A percentile compares a stretch with the other conserved stretches of the same genome.
Conservation (phyloP, 2,797 vertebrate species). For the Petrocephalus schoutedeni region DNA sequence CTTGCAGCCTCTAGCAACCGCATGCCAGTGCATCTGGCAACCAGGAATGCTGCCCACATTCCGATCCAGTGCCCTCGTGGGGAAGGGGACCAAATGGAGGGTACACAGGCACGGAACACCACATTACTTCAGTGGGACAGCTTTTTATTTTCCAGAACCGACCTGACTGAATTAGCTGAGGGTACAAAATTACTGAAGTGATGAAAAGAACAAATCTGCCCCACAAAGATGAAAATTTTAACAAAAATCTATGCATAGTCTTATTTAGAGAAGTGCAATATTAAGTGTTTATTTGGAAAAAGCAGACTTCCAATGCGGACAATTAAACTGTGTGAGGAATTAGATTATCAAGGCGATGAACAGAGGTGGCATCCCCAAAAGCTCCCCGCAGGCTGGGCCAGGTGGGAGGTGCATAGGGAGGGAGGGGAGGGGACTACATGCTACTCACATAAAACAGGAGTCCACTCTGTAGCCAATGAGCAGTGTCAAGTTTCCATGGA, state of each 20-base stretch:
- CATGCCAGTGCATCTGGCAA: neutral
- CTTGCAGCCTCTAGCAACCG: neutral
- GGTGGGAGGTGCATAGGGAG: slow-evolving; percentile 26
- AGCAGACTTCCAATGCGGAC: slow-evolving; percentile 21
- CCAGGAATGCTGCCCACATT: neutral
- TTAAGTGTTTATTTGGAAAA: slow-evolving; percentile 24
- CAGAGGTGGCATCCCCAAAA: neutral
- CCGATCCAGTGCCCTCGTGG: neutral
- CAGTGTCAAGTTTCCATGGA: slow-evolving; percentile 60
- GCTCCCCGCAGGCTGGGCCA: slow-evolving; percentile 21
- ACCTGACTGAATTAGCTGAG: neutral
- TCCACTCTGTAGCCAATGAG: slow-evolving; percentile 70
- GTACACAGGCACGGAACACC: neutral
- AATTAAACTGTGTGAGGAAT: slow-evolving; percentile 52
- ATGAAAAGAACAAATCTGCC: neutral
- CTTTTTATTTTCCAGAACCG: neutral
- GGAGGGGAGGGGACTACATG: slow-evolving; percentile 55
- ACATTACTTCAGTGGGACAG: neutral
- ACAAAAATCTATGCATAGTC: neutral
- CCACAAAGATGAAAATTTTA: neutral
- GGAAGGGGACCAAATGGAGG: neutral
- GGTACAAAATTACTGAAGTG: neutral
- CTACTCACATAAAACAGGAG: slow-evolving; percentile 81
- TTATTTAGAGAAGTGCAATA: neutral
- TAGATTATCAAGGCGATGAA: slow-evolving; percentile 30